Evolutionary conservation across 2,797 vertebrate species (phyloP), one percentile per base, ranked within the genome.

Genomic region (Muraenolepis orangiensis): DNA sequence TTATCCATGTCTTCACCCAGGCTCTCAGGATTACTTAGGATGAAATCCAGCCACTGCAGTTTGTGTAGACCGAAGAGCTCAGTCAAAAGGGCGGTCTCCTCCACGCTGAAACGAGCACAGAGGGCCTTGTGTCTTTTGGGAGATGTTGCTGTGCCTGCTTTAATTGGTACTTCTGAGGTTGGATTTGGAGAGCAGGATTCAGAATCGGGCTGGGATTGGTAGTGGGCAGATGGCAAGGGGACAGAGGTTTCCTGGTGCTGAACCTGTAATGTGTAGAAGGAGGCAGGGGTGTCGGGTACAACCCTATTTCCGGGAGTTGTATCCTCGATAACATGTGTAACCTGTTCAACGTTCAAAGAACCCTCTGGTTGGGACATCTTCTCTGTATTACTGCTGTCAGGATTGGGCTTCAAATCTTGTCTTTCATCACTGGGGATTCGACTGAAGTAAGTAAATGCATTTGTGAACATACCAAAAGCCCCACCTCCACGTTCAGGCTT

Each of bases 41-140:
- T 72, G 74, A 89, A 84, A 66, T 95, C 88, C 75, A 95, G 80
- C 88, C 90, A 90, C 73, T 93, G 81, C 64, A 94, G 74, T 80
- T 91, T 93, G 72, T 89, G 79, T 69, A 34, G 79, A 16, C 93
- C 88, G 31, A 93, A 91, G 40, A 90, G 51, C n/a, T 89, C 83
- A 31, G 74, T 68, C 82, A 93, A 80, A 73, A 83, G 6, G 26
- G 73, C 28, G 0, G 72, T 74, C 57, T 91, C 74, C 2, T 87
- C 82, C 1, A 32, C 18, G 31, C 28, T 88, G 79, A 93, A 74
- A 57, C 91, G 71, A 34, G 69, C 14, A 29, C 82, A 76, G 64
- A 94, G 74, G 77, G 76, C 87, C 69, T 80, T 70, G 81, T 91
- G 89, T 38, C 73, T 79, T 83, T 81, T 90, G 74, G 67, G 71